These are phyloP conservation scores for Lochmaea capreae DNA, from an alignment of 2,888 invertebrate species.

Conservation along the genomic window DNA sequence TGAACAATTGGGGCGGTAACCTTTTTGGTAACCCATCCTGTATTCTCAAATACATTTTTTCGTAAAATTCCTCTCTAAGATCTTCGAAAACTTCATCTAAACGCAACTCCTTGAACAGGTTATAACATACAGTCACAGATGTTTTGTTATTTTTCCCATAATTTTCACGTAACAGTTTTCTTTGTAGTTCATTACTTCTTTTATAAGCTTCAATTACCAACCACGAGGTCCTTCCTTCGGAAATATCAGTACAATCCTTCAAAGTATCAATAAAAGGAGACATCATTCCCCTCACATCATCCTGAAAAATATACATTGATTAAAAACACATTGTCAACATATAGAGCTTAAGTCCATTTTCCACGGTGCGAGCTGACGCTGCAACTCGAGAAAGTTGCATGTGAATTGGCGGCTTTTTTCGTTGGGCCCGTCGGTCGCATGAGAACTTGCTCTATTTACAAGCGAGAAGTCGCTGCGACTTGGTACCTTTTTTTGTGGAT, in stretches of 20 bases:
- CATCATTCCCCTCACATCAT: not conserved
- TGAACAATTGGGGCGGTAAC: not conserved
- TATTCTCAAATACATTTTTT: not conserved
- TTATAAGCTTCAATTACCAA: constrained; percentile 5
- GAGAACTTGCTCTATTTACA: too few relatives aligned
- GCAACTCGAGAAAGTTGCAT: too few relatives aligned
- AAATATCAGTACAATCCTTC: constrained; percentile 13
- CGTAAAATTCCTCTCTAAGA: not conserved
- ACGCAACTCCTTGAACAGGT: not conserved
- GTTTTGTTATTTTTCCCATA: not conserved
- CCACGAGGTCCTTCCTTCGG: constrained; percentile 11
- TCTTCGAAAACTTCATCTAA: constrained; percentile 1
- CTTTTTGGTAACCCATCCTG: not conserved
- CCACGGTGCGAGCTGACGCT: too few relatives aligned
- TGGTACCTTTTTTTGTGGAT: too few relatives aligned
- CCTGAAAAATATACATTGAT: not conserved
- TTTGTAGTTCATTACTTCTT: constrained; percentile 6
- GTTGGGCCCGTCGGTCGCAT: too few relatives aligned
- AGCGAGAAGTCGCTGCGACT: too few relatives aligned
- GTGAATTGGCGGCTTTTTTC: too few relatives aligned
- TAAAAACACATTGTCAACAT: not conserved
- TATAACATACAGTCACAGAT: not conserved
- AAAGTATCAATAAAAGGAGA: not conserved
- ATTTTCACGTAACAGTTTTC: not conserved
- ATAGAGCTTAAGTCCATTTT: too few relatives aligned